Evolutionary conservation across 2,888 invertebrate genomes (phyloP).

Genomic region (Blastobasis adustella): DNA sequence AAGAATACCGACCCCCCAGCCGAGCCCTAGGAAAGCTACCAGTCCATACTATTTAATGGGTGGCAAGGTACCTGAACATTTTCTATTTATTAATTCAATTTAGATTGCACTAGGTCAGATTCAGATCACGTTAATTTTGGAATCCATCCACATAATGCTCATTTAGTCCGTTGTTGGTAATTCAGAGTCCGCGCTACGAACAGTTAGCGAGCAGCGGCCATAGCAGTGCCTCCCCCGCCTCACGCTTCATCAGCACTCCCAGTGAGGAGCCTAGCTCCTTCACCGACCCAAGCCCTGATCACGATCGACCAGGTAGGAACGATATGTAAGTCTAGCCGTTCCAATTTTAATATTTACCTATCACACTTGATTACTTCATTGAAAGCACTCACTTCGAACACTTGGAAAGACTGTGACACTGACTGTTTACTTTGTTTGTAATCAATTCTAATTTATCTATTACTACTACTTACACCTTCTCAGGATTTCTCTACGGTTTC

Average conservation of each 20-base stretch:
- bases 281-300: constrained; percentile 61
- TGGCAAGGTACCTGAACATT: constrained; percentile 49
- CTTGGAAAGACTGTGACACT: too few species aligned
- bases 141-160: neutral
- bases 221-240: constrained; percentile 61
- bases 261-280: constrained; percentile 58
- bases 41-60: constrained; percentile 67
- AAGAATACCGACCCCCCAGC: constrained; percentile 82
- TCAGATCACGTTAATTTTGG: neutral
- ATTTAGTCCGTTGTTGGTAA: constrained; percentile 11
- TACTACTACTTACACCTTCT: too few species aligned
- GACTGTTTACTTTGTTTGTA: too few species aligned
- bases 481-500: too few species aligned
- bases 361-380: neutral
- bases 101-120: too few species aligned
- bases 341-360: constrained; percentile 50
- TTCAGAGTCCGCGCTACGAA: constrained; percentile 68
- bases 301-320: constrained; percentile 71
- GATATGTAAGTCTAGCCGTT: constrained; percentile 72
- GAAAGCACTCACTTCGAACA: too few species aligned
- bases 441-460: too few species aligned
- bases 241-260: constrained; percentile 55
- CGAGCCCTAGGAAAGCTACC: constrained; percentile 63
- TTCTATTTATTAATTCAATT: too few species aligned
- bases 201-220: constrained; percentile 65